Evolutionary conservation across 2,113 vertebrate genomes (phyloP), one percentile per base, ranked within the genome.

Genomic region (Proterorhinus semilunaris): DNA sequence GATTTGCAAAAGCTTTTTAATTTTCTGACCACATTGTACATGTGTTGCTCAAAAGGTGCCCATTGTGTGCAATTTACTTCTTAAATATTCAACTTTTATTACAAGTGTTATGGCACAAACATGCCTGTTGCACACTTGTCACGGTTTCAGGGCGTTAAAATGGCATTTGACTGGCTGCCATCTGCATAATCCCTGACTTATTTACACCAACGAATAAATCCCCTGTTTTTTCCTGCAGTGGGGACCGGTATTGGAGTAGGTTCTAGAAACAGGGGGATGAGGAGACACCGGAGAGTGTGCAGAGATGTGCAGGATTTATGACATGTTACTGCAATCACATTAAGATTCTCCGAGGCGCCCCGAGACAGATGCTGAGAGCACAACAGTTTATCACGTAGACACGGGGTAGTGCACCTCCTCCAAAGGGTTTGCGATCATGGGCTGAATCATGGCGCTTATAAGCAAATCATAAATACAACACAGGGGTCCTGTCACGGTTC

Each of bases 271-370:
- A 55, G 55, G 46, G 21, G 63, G 67, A 52, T 43, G 82, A 49
- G 44, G 46, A 52, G 64, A 49, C 17, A 55, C 52, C 36, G 21
- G 63, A 67, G 57, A 36, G 51, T 45, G 82, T 46, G 44, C 43
- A 52, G 64, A 10, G 47, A 71, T 80, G 66, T 80, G 80, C 58
- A 86, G 76, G 75, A 91, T 89, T 90, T 89, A 89, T 84, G 83
- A 85, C 72, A 81, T 62, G 74, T 64, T 74, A 46, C 76, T 63
- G 44, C 81, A 75, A 55, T 66, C 84, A 68, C 78, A 81, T 86
- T 86, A 84, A 64, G 77, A 86, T 90, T 79, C 72, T 71, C 63
- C 69, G 44, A 61, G 71, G 73, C 74, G 74, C 76, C 71, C 48
- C 3, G 17, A 81, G 79, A 83, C 79, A 78, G 78, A 84, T 82